phyloP scores from a whole-genome alignment of 2,113 vertebrate genomes.

The Heteronetta atricapilla region DNA sequence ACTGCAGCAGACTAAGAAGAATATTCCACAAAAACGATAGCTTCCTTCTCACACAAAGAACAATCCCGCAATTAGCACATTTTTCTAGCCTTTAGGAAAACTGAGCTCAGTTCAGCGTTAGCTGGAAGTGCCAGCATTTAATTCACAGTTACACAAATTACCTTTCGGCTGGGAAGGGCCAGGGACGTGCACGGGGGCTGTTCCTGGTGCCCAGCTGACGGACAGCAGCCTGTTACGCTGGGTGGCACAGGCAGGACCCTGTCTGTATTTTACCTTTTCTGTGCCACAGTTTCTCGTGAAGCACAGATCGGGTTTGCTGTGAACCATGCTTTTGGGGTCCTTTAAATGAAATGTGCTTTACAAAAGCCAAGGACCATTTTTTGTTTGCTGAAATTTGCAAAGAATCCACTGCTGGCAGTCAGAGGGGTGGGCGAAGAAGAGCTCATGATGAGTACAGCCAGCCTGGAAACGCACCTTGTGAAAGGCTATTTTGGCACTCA shows the following conservation, averaged over 20 bases:
- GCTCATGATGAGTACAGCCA: not conserved
- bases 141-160: not conserved
- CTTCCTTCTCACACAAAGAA: not conserved
- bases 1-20: not conserved
- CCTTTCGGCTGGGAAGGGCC: not conserved
- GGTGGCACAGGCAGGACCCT: fast-evolving
- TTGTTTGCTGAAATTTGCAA: not conserved
- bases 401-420: not conserved
- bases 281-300: not conserved
- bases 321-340: not conserved
- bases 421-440: not conserved
- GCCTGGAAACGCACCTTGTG: not conserved
- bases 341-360: not conserved
- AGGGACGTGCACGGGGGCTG: not conserved
- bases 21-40: not conserved
- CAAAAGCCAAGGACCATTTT: not conserved
- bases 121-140: not conserved
- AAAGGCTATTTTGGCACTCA: not conserved
- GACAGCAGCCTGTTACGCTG: not conserved
- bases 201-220: not conserved
- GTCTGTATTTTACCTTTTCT: not conserved
- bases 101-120: not conserved
- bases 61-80: not conserved
- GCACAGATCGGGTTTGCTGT: not conserved
- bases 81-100: not conserved